Evolutionary conservation across 2,888 invertebrate species (phyloP), one percentile per base, ranked within the genome.

Genomic region (Pyrrhia umbra): DNA sequence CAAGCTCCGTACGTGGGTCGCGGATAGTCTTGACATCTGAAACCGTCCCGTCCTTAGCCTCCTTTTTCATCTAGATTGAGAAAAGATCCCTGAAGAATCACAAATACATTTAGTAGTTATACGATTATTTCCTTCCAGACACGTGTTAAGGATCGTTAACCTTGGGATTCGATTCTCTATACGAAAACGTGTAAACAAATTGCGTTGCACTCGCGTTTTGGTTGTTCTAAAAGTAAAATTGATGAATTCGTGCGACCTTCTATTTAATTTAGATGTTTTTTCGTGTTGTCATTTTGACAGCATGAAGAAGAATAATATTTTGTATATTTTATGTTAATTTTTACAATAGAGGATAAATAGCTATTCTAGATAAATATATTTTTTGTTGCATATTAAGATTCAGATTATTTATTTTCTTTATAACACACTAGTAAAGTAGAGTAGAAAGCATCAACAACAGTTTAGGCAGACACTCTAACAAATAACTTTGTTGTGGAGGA

Each of bases 401-500:
- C n/a, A n/a, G n/a, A n/a, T n/a, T n/a, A n/a, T n/a, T n/a, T n/a
- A n/a, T n/a, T n/a, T 51, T 50, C 60, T 65, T 52, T 10, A 80
- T 70, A 83, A 79, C 77, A 82, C 68, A 69, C 75, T 76, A 83
- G 83, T 82, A 80, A 84, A 88, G 82, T 87, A 85, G 84, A 81
- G 81, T 80, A 84, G 34, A 34, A 34, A 88, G 85, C 88, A 88
- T 87, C 86, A 86, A 86, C 86, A 85, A 80, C 87, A 85, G 83
- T 92, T 91, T 90, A 87, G 85, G 88, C 85, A 86, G 89, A 87
- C 87, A 87, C 85, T 88, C 85, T 81, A 88, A 89, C 90, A 91
- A 91, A 93, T 91, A 93, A 94, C 90, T 93, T 91, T 88, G 91
- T 91, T 91, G 89, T 88, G 81, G 82, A 86, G 91, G 90, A 90